These are phyloP conservation scores for Bellardia bayeri DNA, from an alignment of 2,888 invertebrate species.

Conservation along the genomic window DNA sequence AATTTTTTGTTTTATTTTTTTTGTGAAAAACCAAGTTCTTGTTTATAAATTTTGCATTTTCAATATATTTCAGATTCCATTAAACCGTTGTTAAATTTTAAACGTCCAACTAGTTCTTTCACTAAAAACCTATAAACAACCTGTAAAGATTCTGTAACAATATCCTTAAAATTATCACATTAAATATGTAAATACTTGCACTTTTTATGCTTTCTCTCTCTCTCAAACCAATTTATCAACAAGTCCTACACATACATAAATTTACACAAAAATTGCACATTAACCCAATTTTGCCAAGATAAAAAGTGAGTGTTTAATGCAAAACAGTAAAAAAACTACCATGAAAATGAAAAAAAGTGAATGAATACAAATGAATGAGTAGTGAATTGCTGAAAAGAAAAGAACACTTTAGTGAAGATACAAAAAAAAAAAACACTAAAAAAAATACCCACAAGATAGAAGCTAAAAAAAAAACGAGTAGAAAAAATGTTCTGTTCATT, in stretches of 20 bases:
- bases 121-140: too few species aligned
- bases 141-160: not conserved
- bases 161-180: constrained; percentile 25
- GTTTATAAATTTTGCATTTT: too few species aligned
- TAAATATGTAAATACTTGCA: constrained; percentile 42
- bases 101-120: too few species aligned
- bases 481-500: not conserved
- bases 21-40: too few species aligned
- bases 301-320: constrained; percentile 64
- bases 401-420: constrained; percentile 41
- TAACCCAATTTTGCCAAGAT: constrained; percentile 59
- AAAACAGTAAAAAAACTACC: constrained; percentile 25
- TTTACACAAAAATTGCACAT: constrained; percentile 53
- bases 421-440: not conserved
- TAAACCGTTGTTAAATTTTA: too few species aligned
- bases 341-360: not conserved
- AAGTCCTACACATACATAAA: constrained; percentile 52
- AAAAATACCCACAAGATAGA: constrained; percentile 33
- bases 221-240: constrained; percentile 50
- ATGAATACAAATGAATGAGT: constrained; percentile 63
- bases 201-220: not conserved
- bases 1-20: too few species aligned
- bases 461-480: not conserved
- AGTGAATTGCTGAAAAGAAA: constrained; percentile 44
- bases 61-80: too few species aligned